Evolutionary conservation across 1,140 invertebrate species (phyloP).

Genomic region (Radopholus similis): DNA sequence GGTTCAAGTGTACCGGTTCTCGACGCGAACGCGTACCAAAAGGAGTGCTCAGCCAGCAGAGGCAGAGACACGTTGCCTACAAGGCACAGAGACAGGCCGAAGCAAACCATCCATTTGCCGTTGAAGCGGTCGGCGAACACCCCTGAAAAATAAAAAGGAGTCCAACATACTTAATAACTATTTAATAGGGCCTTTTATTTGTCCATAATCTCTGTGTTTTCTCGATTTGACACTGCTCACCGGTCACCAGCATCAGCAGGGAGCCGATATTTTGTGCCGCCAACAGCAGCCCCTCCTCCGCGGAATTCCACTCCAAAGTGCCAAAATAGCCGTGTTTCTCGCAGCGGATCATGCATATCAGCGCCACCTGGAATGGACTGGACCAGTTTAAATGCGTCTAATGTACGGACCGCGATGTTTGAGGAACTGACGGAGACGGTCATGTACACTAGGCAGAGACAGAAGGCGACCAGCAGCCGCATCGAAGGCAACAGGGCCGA

Average conservation of each 20-base stretch:
- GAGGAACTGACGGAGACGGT: slow-evolving; percentile 54
- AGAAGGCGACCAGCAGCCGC: slow-evolving; percentile 49
- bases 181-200: neutral
- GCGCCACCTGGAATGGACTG: slow-evolving; percentile 25
- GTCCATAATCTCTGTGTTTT: neutral
- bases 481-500: slow-evolving; percentile 54
- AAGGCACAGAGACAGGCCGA: slow-evolving; percentile 43
- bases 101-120: slow-evolving; percentile 55
- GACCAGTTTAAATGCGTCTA: neutral
- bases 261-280: slow-evolving; percentile 59
- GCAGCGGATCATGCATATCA: slow-evolving; percentile 59
- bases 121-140: slow-evolving; percentile 43
- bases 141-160: neutral
- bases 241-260: slow-evolving; percentile 54
- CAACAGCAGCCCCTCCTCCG: slow-evolving; percentile 52
- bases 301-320: slow-evolving; percentile 51
- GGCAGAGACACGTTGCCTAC: slow-evolving; percentile 53
- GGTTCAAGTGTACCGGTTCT: slow-evolving; percentile 1
- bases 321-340: slow-evolving; percentile 55
- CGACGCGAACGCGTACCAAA: slow-evolving; percentile 45
- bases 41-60: slow-evolving; percentile 44
- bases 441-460: slow-evolving; percentile 58
- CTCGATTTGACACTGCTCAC: slow-evolving; percentile 10
- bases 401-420: slow-evolving; percentile 57
- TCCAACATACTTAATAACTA: neutral